phyloP scores from a whole-genome alignment of 2,797 vertebrate genomes.

The Crenichthys baileyi region DNA sequence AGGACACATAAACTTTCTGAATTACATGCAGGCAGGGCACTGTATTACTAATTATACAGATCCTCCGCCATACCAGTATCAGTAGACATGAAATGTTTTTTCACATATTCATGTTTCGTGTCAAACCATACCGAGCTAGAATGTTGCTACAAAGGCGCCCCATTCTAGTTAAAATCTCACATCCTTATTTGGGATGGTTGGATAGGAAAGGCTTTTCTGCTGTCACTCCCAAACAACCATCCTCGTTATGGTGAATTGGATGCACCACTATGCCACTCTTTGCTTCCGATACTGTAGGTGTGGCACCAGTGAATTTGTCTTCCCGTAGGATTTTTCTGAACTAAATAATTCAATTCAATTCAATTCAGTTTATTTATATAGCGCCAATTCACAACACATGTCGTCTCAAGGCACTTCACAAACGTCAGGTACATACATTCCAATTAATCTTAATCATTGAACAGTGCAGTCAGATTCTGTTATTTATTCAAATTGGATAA shows the following conservation, averaged over 20 bases:
- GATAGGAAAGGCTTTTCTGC: not conserved
- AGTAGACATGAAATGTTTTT: not conserved
- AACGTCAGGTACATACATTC: too few species aligned
- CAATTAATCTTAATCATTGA: too few species aligned
- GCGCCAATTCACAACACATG: too few species aligned
- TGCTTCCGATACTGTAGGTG: not conserved
- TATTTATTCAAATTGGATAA: too few species aligned
- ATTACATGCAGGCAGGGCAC: too few species aligned
- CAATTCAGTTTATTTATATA: too few species aligned
- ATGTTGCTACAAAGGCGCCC: not conserved
- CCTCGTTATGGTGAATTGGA: not conserved
- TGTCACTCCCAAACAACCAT: not conserved
- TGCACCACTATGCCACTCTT: not conserved
- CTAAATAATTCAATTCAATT: too few species aligned
- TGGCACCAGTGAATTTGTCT: not conserved
- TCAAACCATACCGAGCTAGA: not conserved
- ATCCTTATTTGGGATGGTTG: not conserved
- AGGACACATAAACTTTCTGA: too few species aligned
- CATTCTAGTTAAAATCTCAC: not conserved
- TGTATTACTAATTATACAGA: too few species aligned
- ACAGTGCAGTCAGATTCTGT: too few species aligned
- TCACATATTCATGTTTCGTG: not conserved
- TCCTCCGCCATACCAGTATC: too few species aligned
- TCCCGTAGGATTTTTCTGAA: not conserved
- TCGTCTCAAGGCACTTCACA: too few species aligned